Evolutionary conservation across 2,888 invertebrate genomes (phyloP), one percentile per base, ranked within the genome.

Genomic region (Matsumyia berberina): DNA sequence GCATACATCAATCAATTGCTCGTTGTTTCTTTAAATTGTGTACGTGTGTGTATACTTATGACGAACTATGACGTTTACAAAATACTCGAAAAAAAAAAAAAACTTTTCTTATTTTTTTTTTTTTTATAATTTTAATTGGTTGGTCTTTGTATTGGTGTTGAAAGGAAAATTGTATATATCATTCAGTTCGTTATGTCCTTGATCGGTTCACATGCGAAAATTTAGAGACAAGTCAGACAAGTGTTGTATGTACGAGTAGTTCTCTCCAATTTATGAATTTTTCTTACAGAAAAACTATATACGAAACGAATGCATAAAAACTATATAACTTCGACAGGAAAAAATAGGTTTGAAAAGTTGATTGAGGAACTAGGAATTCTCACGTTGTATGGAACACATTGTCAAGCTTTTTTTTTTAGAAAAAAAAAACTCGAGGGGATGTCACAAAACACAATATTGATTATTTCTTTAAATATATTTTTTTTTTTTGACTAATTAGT

Each of bases 361-460:
- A 67, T 46, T 78, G 69, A 74, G 62, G 78, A 85, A 79, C 70
- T 74, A 80, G 74, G 44, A 76, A 76, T 74, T 80, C 85, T 85
- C 85, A 85, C 85, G 85, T 85, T 85, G 85, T 85, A 80, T 76
- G 44, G 74, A 85, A 53, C 85, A 85, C 85, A 85, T 85, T 80
- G 74, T 80, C 66, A 85, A 85, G 85, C 80, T 80, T 85, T 80
- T 24, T 24, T 24, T 24, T 24, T 24, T 24, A 3, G 4, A 1
- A 51, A 49, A 46, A 8, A 76, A 17, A 57, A 55, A 76, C 80
- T 80, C 70, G 85, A 70, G 80, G 74, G 83, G 78, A 78, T 83
- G 74, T 37, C 85, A 85, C 80, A 76, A 70, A 72, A 85, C 70
- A 85, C 85, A 76, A 76, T 85, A 85, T 85, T 80, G 85, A 85